Conservation (phyloP, 2,797 vertebrate species). For the Arrhamphus sclerolepis region DNA sequence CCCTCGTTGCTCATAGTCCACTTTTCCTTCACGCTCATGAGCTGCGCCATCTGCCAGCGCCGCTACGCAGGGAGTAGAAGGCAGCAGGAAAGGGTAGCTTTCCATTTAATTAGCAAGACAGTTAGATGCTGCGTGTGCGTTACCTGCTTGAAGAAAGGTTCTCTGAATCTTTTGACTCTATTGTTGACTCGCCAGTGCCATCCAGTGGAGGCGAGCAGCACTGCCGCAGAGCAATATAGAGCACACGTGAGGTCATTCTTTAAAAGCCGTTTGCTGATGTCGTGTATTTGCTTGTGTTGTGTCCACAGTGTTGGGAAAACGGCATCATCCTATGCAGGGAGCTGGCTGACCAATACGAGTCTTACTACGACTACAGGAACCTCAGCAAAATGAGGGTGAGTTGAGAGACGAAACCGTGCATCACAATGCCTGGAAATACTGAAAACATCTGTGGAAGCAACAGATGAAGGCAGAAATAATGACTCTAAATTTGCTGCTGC, state of each 20-base stretch:
- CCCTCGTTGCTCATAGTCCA: constrained; percentile 56
- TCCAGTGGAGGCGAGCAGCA: constrained; percentile 57
- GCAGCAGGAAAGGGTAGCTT: constrained; percentile 62
- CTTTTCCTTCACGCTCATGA: constrained; percentile 62
- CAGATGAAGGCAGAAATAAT: no score
- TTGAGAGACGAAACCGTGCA: no score
- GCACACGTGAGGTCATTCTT: not conserved
- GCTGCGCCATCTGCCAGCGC: constrained; percentile 64
- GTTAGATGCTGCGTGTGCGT: constrained; percentile 27
- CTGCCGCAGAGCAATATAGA: constrained; percentile 8
- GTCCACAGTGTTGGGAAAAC: constrained; percentile 96
- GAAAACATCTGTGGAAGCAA: no score
- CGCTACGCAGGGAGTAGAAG: constrained; percentile 45
- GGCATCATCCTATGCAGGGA: constrained; percentile 97
- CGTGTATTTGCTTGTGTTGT: constrained; percentile 6
- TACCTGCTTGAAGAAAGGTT: constrained; percentile 41
- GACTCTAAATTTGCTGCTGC: no score
- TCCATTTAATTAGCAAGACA: constrained; percentile 75
- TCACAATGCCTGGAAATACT: no score
- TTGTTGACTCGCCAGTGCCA: constrained; percentile 63
- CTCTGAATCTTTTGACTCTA: constrained; percentile 1
- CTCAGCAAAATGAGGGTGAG: constrained; percentile 98
- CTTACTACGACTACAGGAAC: constrained; percentile 98
- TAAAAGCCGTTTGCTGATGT: not conserved
- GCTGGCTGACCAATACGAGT: constrained; percentile 96